Base-by-base conservation (phyloP, 2,888 invertebrate species). In the Onthophagus sagittarius region DNA sequence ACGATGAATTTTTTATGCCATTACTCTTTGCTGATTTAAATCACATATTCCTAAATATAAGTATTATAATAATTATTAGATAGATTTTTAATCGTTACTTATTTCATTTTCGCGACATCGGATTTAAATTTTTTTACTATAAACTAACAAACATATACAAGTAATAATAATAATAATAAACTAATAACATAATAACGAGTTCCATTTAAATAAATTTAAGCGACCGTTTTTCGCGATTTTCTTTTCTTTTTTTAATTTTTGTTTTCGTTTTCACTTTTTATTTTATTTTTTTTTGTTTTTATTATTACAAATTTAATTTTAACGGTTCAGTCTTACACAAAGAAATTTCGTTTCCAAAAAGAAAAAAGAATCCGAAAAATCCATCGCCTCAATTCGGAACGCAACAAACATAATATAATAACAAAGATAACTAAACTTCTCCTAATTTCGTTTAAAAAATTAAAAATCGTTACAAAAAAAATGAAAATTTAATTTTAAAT, bases 131-230 rank as follows among this genome's bases (percentile, higher is more conserved):
- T 53, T 53, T 83, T 84, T 79, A 84, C 84, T 85, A 84, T 82
- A 84, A 83, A 83, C 84, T 85, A 84, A 85, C 85, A 84, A 85
- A 85, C 83, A 84, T 83, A 84, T 75, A 75, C 71, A 67, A 31
- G 39, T 53, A 53, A 72, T 65, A 62, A 74, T 82, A 62, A 74
- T 82, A 82, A 80, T 80, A 83, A 82, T 83, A 82, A 84, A 83
- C 83, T 83, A 84, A 84, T 83, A 84, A 85, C 39, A 53, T 31
- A 84, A 83, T 84, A 84, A 84, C 83, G 82, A 75, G 80, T 81
- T 83, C 83, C 79, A 81, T 77, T 78, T 79, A 80, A 80, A 80
- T 73, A 79, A 80, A 80, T 81, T 80, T 80, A 77, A 71, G 75
- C 74, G 67, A 67, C 9, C 15, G 13, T 15, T 5, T 23, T n/a